phyloP scores from a whole-genome alignment of 2,797 vertebrate species.

The Xerus rutilus region DNA sequence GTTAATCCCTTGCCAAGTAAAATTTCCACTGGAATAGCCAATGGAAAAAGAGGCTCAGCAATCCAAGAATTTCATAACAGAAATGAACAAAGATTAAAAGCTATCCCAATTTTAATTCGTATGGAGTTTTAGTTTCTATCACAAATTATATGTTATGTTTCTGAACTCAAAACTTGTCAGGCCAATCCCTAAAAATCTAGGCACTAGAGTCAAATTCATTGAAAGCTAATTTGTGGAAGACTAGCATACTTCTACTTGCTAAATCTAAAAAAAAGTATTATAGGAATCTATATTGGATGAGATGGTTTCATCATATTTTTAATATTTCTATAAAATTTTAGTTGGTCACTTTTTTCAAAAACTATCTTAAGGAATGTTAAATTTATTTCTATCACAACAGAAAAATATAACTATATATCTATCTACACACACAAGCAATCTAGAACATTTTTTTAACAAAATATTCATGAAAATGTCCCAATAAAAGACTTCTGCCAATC shows the following conservation, averaged over 20 bases:
- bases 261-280: not conserved
- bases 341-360: not conserved
- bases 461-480: too few relatives aligned
- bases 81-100: constrained; percentile 5
- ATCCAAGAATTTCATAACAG: not conserved
- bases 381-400: not conserved
- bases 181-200: not conserved
- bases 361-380: not conserved
- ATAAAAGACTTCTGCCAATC: too few relatives aligned
- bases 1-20: not conserved
- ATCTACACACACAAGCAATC: not conserved
- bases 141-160: not conserved
- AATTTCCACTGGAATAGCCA: not conserved
- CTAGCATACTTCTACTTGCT: not conserved
- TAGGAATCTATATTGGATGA: not conserved
- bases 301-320: not conserved
- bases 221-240: constrained; percentile 1
- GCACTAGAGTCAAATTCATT: not conserved
- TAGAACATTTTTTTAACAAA: too few relatives aligned
- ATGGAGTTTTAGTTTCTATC: not conserved
- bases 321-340: constrained; percentile 42
- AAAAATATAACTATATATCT: not conserved
- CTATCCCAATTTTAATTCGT: constrained; percentile 31
- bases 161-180: not conserved
- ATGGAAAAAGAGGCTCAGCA: not conserved